Percentiles rank a stretch among this genome's conserved stretches.
Conservation (phyloP, 1,140 invertebrate genomes). For the Zaprionus davidi region DNA sequence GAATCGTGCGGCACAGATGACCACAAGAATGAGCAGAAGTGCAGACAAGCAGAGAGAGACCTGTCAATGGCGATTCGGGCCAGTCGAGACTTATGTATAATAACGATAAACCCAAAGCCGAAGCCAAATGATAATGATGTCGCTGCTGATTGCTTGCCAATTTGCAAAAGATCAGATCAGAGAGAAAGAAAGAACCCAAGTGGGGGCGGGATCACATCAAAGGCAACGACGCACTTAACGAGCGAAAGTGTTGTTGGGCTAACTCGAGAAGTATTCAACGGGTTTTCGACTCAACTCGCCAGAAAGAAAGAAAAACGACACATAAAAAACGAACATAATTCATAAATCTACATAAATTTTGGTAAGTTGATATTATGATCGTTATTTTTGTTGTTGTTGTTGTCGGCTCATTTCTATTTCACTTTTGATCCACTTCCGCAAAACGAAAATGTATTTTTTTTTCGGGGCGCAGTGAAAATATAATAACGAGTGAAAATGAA, state of each 20-base stretch:
- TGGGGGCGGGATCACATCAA: slow-evolving; percentile 34
- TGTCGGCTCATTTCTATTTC: slow-evolving; percentile 51
- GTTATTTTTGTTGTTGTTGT: slow-evolving; percentile 38
- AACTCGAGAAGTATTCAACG: slow-evolving; percentile 58
- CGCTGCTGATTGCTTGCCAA: slow-evolving; percentile 56
- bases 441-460: slow-evolving; percentile 51
- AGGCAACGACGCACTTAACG: slow-evolving; percentile 47
- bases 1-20: slow-evolving; percentile 75
- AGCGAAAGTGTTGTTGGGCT: slow-evolving; percentile 71
- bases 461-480: slow-evolving; percentile 59
- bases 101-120: background rate
- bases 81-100: slow-evolving; percentile 31
- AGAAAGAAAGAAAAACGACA: slow-evolving; percentile 27
- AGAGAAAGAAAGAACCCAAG: slow-evolving; percentile 27
- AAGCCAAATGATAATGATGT: slow-evolving; percentile 39
- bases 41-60: background rate
- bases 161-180: slow-evolving; percentile 49
- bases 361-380: slow-evolving; percentile 37
- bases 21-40: slow-evolving; percentile 21
- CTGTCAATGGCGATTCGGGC: slow-evolving; percentile 55
- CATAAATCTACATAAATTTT: slow-evolving; percentile 51
- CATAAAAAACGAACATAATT: slow-evolving; percentile 72
- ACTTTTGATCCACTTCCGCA: slow-evolving; percentile 72
- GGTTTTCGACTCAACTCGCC: slow-evolving; percentile 47
- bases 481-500: slow-evolving; percentile 70